Conservation (phyloP, 2,888 invertebrate genomes). For the Xestia rhomboidea region DNA sequence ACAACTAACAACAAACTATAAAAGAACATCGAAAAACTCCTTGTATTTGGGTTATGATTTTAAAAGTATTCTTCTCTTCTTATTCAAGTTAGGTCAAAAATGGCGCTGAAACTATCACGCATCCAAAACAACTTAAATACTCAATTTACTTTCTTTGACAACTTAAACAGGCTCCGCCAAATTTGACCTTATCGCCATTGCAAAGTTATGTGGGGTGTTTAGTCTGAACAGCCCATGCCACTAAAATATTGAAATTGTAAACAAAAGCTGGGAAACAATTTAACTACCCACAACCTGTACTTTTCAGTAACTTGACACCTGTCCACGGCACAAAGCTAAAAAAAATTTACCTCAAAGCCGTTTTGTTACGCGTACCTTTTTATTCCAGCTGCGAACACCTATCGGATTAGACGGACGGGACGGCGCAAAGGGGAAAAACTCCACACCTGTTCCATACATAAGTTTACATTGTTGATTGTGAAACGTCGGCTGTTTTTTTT, state of each 20-base stretch:
- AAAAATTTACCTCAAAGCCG: slow-evolving; percentile 8
- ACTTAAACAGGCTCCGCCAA: not conserved
- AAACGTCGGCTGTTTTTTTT: no score
- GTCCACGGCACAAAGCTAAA: slow-evolving; percentile 28
- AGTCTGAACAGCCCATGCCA: no score
- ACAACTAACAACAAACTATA: no score
- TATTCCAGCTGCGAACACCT: not conserved
- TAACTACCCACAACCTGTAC: not conserved
- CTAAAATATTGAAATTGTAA: not conserved
- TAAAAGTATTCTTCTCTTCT: not conserved
- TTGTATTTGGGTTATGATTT: not conserved
- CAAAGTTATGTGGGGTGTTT: no score
- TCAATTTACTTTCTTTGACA: not conserved
- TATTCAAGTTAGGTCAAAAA: not conserved
- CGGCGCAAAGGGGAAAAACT: not conserved
- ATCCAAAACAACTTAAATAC: not conserved
- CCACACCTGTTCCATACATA: not conserved
- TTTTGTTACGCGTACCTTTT: slow-evolving; percentile 15
- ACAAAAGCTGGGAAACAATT: not conserved
- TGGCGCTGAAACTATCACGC: not conserved
- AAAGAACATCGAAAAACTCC: no score
- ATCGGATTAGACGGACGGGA: not conserved
- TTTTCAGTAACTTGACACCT: slow-evolving; percentile 19
- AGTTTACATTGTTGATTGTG: not conserved
- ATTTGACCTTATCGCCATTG: not conserved